Conservation (phyloP, 2,113 vertebrate genomes). For the Myanophis thanlyinensis region DNA sequence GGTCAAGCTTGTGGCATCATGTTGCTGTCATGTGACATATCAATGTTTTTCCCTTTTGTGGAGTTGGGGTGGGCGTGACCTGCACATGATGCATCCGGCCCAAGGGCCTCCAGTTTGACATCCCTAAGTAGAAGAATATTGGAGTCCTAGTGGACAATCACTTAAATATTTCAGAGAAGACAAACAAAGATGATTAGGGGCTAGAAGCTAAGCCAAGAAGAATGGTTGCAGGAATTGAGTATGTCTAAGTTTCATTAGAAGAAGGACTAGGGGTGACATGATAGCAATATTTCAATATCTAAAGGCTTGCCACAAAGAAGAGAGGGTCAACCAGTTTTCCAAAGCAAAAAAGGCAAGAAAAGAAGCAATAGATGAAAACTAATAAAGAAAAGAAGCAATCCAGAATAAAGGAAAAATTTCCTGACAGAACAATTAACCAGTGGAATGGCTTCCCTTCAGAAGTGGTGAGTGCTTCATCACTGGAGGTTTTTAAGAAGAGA, state of each 20-base stretch:
- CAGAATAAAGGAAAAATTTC: neutral
- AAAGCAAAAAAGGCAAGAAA: neutral
- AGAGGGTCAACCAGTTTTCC: neutral
- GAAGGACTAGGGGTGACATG: neutral
- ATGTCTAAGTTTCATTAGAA: neutral
- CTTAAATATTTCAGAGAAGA: too few species aligned
- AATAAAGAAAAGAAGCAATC: neutral
- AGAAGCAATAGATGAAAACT: neutral
- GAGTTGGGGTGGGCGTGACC: too few species aligned
- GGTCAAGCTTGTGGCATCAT: too few species aligned
- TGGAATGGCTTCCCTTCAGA: neutral
- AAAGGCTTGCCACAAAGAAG: neutral
- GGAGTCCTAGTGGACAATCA: too few species aligned
- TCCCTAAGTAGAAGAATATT: too few species aligned
- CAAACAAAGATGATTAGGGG: neutral
- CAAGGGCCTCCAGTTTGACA: too few species aligned
- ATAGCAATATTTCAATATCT: neutral
- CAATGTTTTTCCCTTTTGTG: too few species aligned
- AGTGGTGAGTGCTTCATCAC: neutral
- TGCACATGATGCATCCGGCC: too few species aligned
- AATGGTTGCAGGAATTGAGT: neutral
- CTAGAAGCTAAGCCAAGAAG: neutral
- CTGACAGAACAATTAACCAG: neutral
- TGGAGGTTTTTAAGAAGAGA: neutral
- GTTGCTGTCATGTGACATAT: too few species aligned